Evolutionary conservation across 2,888 invertebrate species (phyloP).

Genomic region (Volucella inflata): DNA sequence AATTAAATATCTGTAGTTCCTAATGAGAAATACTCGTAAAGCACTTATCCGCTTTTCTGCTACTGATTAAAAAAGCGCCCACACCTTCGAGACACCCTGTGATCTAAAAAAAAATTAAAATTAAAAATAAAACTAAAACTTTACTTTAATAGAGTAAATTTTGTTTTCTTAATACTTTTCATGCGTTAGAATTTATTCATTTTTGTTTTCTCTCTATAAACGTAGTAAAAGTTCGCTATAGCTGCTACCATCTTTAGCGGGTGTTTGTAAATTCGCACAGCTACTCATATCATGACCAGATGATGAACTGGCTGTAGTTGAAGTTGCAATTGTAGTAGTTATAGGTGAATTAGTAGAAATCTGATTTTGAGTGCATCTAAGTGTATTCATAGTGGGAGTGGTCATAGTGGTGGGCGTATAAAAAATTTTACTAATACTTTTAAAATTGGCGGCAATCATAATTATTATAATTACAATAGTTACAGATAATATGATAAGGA

Average conservation of each 20-base stretch:
- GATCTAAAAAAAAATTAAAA: slow-evolving; percentile 20
- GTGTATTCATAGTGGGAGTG: slow-evolving; percentile 65
- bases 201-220: slow-evolving; percentile 60
- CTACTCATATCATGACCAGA: slow-evolving; percentile 44
- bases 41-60: background rate
- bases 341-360: slow-evolving; percentile 64
- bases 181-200: slow-evolving; percentile 21
- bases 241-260: slow-evolving; percentile 61
- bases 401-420: slow-evolving; percentile 73
- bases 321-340: slow-evolving; percentile 37
- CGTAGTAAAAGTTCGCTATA: slow-evolving; percentile 72
- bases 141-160: slow-evolving; percentile 34
- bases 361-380: slow-evolving; percentile 66
- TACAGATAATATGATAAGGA: slow-evolving; percentile 68
- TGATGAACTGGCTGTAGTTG: slow-evolving; percentile 25
- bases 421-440: slow-evolving; percentile 73
- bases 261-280: slow-evolving; percentile 54
- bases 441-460: slow-evolving; percentile 75
- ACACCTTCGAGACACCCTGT: slow-evolving; percentile 67
- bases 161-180: slow-evolving; percentile 54
- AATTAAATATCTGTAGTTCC: too few relatives aligned
- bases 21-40: too few relatives aligned
- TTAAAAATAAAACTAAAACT: too few relatives aligned
- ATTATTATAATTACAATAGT: slow-evolving; percentile 74
- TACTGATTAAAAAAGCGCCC: slow-evolving; percentile 31